phyloP scores from a whole-genome alignment of 2,113 vertebrate species.

The Rallus limicola region DNA sequence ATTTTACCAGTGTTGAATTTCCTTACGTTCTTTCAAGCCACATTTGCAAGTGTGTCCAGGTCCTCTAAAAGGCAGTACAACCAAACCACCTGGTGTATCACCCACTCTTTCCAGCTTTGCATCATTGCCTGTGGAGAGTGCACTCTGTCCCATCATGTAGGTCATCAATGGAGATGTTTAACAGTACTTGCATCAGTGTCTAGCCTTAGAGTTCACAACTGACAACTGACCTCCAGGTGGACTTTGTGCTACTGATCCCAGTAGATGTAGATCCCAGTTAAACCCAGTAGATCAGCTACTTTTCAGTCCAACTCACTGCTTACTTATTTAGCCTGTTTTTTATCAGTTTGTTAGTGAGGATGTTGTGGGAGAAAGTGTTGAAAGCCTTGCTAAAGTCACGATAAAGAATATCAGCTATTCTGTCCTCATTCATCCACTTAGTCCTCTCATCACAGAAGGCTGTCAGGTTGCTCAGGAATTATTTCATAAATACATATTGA shows the following conservation, averaged over 20 bases:
- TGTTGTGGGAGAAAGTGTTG: neutral
- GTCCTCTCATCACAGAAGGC: neutral
- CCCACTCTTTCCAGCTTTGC: neutral
- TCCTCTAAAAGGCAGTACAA: neutral
- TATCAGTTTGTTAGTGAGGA: neutral
- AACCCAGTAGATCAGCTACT: neutral
- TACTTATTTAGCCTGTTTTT: neutral
- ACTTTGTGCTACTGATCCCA: neutral
- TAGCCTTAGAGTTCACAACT: neutral
- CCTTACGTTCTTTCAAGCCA: neutral
- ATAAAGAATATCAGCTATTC: neutral
- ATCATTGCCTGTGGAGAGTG: neutral
- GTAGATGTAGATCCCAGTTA: too few species aligned
- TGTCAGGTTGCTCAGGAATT: neutral
- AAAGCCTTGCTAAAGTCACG: neutral
- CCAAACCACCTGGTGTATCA: neutral
- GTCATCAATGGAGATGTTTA: neutral
- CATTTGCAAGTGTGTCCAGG: neutral
- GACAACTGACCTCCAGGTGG: neutral
- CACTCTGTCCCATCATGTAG: neutral
- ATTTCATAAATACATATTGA: neutral
- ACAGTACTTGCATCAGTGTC: neutral
- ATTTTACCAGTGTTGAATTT: neutral
- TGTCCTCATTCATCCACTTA: neutral
- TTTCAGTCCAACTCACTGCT: neutral